Base-by-base conservation (phyloP, 2,888 invertebrate species). In the Corythucha ciliata region DNA sequence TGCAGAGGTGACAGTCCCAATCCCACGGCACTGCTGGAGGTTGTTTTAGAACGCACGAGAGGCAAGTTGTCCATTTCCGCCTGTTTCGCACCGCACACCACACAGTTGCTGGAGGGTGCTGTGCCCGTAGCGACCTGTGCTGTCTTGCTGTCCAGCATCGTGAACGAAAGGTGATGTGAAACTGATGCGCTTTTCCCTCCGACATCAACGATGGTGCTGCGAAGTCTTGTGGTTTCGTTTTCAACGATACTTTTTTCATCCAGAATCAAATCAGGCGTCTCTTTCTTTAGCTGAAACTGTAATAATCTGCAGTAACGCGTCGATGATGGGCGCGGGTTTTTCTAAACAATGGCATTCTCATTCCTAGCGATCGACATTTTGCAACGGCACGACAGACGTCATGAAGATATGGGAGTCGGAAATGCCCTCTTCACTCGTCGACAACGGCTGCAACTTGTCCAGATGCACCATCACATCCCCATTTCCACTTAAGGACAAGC, bases 271-370 rank as follows among this genome's bases (percentile, higher is more conserved):
- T 60, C 53, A 25, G 57, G 53, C 46, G 58, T 55, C 48, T 65
- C 63, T 51, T 63, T 61, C 20, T 57, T 41, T 59, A 63, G 63
- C 52, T 62, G 55, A 49, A 64, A 59, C 58, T 59, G 62, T 47
- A 64, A 44, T 16, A 62, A 48, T 62, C 58, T 56, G n/a, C 62
- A 65, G 46, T 55, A 65, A 32, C 59, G 51, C 6, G 62, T 61
- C 20, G 62, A 63, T 22, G 58, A 46, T 12, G 62, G 61, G 24
- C 61, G 41, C 32, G 60, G 62, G 52, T 65, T 64, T 62, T 63
- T 58, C 62, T 62, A 62, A 50, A 64, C 48, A 36, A 59, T 49
- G 54, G 58, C 61, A 47, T 18, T 18, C 5, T 46, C 25, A 22
- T 46, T n/a, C 18, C n/a, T 22, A 47, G 3, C 55, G 56, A 39